Conservation (phyloP, 2,113 vertebrate species). For the Corythornis cristatus region DNA sequence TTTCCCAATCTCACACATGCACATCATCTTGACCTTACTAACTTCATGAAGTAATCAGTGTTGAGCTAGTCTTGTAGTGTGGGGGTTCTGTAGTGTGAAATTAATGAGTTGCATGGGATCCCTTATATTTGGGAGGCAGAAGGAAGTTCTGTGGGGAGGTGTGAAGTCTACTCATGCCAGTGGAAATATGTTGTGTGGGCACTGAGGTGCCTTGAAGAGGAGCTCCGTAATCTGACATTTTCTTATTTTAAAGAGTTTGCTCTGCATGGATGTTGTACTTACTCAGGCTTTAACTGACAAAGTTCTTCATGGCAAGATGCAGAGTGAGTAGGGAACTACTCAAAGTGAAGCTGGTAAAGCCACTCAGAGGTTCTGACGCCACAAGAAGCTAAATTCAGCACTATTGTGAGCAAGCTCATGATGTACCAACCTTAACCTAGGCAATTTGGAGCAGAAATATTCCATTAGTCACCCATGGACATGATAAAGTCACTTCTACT, state of each 20-base stretch:
- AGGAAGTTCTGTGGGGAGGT: slow-evolving; percentile 53
- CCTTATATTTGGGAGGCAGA: slow-evolving; percentile 43
- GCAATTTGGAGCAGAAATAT: not conserved
- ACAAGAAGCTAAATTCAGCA: slow-evolving; percentile 19
- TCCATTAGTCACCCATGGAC: not conserved
- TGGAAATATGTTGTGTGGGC: slow-evolving; percentile 61
- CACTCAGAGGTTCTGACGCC: not conserved
- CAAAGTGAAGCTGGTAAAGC: not conserved
- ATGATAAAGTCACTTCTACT: not conserved
- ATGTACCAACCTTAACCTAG: not conserved
- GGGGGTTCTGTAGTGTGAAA: slow-evolving; percentile 33
- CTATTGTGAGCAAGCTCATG: not conserved
- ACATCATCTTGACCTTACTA: slow-evolving; percentile 29
- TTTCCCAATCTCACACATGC: slow-evolving; percentile 9
- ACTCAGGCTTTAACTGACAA: slow-evolving; percentile 14
- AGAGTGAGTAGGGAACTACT: not conserved
- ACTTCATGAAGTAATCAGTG: slow-evolving; percentile 18
- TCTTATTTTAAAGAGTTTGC: slow-evolving; percentile 38
- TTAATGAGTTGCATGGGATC: slow-evolving; percentile 56
- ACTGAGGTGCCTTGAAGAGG: slow-evolving; percentile 54
- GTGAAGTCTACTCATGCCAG: slow-evolving; percentile 54
- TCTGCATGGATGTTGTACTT: not conserved
- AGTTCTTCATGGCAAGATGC: not conserved
- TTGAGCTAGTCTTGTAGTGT: not conserved
- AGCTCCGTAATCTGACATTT: slow-evolving; percentile 59